phyloP scores from a whole-genome alignment of 2,888 invertebrate species.

The Orchestes rusci region DNA sequence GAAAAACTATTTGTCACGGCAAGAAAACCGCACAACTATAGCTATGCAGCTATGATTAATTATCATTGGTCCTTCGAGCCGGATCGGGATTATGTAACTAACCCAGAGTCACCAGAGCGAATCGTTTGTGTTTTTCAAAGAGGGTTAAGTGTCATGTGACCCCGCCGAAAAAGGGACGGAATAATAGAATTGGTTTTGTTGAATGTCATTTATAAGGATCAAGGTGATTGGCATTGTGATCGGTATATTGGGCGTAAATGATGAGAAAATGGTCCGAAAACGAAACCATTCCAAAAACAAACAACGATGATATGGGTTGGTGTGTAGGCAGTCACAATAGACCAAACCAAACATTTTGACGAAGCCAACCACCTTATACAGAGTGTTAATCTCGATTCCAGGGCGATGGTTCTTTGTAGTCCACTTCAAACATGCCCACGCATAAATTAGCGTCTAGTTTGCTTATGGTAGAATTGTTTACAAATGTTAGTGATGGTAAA shows the following conservation, averaged over 20 bases:
- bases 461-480: too few relatives aligned
- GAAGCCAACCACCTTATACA: too few relatives aligned
- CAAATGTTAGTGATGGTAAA: too few relatives aligned
- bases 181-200: conserved; percentile 20
- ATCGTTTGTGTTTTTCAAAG: conserved; percentile 15
- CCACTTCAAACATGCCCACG: too few relatives aligned
- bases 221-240: conserved; percentile 17
- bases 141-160: conserved; percentile 22
- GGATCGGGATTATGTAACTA: conserved; percentile 22
- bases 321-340: too few relatives aligned
- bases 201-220: conserved; percentile 24
- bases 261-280: too few relatives aligned
- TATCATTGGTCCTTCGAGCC: conserved; percentile 15
- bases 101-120: conserved; percentile 17
- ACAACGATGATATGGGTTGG: too few relatives aligned
- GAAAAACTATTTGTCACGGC: not conserved
- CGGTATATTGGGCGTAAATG: conserved; percentile 23
- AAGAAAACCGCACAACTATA: not conserved
- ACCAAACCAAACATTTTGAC: too few relatives aligned
- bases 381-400: too few relatives aligned
- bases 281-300: too few relatives aligned
- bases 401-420: too few relatives aligned
- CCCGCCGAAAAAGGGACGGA: conserved; percentile 12
- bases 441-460: too few relatives aligned
- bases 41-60: conserved; percentile 19